Conservation (phyloP, 2,797 vertebrate species). For the Strix occidentalis region DNA sequence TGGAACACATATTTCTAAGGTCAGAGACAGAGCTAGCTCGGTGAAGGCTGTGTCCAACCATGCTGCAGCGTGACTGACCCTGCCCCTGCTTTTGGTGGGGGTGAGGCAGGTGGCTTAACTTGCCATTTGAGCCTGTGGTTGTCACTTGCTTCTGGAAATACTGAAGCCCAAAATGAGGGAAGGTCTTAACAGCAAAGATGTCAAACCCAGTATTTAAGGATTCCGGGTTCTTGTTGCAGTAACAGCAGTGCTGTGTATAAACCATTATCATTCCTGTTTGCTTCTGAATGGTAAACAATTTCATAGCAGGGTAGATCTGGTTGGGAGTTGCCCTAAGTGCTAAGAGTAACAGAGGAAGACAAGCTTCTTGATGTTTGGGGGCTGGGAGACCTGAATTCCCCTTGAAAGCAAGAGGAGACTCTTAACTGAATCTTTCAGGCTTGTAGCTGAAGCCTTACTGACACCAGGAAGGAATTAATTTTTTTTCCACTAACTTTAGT, state of each 20-base stretch:
- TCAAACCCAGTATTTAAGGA: not conserved
- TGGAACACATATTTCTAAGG: not conserved
- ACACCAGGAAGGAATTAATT: not conserved
- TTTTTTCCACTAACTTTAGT: not conserved
- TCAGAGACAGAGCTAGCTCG: not conserved
- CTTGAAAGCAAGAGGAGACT: not conserved
- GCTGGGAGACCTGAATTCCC: not conserved
- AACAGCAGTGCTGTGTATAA: not conserved
- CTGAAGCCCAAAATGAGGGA: not conserved
- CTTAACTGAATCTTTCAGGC: not conserved
- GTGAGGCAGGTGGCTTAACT: not conserved
- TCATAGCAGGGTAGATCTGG: not conserved
- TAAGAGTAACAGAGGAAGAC: not conserved
- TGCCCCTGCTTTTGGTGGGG: not conserved
- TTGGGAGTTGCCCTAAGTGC: not conserved
- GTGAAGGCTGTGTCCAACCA: not conserved
- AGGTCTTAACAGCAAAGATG: not conserved
- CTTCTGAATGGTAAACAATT: not conserved
- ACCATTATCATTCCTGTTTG: not conserved
- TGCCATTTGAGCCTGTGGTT: fast-evolving
- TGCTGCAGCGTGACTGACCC: not conserved
- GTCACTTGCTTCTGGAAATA: not conserved
- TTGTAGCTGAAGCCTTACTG: not conserved
- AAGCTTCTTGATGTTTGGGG: too few species aligned
- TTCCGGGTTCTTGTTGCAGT: not conserved